Conservation (phyloP, 2,888 invertebrate species). For the Sabatieria punctata region DNA sequence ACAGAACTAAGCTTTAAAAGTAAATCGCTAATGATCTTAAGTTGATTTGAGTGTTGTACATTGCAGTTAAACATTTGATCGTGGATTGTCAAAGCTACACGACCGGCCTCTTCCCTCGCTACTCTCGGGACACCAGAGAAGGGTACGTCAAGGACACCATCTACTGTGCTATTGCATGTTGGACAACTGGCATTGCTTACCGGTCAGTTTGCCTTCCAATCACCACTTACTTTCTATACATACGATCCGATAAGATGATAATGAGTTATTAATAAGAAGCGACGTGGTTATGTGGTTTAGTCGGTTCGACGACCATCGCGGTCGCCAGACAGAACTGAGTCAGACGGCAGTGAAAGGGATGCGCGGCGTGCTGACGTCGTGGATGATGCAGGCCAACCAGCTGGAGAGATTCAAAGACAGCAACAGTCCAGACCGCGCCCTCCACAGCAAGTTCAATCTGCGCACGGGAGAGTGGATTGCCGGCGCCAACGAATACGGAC, state of each 20-base stretch:
- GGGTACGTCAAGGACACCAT: slow-evolving; percentile 80
- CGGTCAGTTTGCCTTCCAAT: slow-evolving; percentile 48
- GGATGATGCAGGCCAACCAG: slow-evolving; percentile 84
- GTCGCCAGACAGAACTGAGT: slow-evolving; percentile 86
- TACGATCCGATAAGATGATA: no score
- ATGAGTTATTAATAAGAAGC: no score
- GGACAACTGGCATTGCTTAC: slow-evolving; percentile 92
- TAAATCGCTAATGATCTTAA: no score
- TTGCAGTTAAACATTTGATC: no score
- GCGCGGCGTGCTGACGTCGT: slow-evolving; percentile 89
- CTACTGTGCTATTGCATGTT: slow-evolving; percentile 86
- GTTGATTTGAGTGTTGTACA: no score
- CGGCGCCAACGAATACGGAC: slow-evolving; percentile 66
- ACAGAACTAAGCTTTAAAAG: no score
- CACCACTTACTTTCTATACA: no score
- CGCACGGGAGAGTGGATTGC: slow-evolving; percentile 62
- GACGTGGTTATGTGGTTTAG: slow-evolving; percentile 40
- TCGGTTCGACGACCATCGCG: slow-evolving; percentile 86
- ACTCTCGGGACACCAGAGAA: slow-evolving; percentile 59
- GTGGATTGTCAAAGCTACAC: no score
- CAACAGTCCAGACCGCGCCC: slow-evolving; percentile 66
- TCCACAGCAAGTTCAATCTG: slow-evolving; percentile 83
- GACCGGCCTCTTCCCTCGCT: no score
- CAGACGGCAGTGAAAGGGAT: slow-evolving; percentile 93
- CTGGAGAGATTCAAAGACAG: slow-evolving; percentile 80